Base-by-base conservation (phyloP, 37 sponge, comb jelly and placozoan genomes). In the Petrosia ficiformis region DNA sequence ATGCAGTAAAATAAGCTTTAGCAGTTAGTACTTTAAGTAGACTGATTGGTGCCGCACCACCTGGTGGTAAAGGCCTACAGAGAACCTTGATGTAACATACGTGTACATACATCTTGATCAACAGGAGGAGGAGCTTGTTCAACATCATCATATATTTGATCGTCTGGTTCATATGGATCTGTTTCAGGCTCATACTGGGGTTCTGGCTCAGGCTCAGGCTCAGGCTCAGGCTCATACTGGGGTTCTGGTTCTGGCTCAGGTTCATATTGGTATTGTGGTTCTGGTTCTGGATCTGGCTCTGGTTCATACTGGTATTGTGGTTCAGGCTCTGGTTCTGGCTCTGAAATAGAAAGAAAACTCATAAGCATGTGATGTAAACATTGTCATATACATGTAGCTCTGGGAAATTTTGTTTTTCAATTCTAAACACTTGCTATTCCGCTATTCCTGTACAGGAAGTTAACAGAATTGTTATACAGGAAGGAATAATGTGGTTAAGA, bases 271-370 rank as follows among this genome's bases (percentile, higher is more conserved):
- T 44, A 52, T 40, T 71, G 52, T 14, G 72, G 72, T 11, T 71
- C 74, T 24, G 37, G 63, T 48, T 76, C 77, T 16, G 76, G 77
- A 24, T 83, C 80, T 42, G 81, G 86, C 44, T 89, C 85, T 0
- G 76, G 80, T 60, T 87, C 88, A 25, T 80, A 80, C 39, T 82
- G 80, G 57, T 80, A 85, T 65, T 88, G 82, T 42, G 70, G 70
- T 24, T 36, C 57, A 48, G 60, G 76, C 29, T 67, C 69, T 39
- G 69, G 79, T 38, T 75, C 61, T 31, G 61, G 64, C 63, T 60
- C 65, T 1, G 68, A 24, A 8, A 34, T 34, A 48, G 10, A 19
- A n/a, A n/a, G n/a, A n/a, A n/a, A n/a, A n/a, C n/a, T n/a, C n/a
- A n/a, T n/a, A n/a, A n/a, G n/a, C n/a, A n/a, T n/a, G n/a, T n/a